phyloP scores from a whole-genome alignment of 2,797 vertebrate genomes.

The Dendrocincla tyrannina region DNA sequence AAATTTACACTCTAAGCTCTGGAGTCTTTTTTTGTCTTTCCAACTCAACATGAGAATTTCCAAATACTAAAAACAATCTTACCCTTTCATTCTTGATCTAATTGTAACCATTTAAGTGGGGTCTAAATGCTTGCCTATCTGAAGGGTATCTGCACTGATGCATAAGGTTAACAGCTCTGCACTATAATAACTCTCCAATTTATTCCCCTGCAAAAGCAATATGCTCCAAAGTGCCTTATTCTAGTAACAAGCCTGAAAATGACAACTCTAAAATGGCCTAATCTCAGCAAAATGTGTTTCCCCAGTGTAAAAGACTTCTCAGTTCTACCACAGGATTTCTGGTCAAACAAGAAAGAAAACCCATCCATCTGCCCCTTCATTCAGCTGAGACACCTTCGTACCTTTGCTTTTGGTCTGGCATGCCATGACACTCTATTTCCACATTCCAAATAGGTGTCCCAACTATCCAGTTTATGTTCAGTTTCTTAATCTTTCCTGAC shows the following conservation, averaged over 20 bases:
- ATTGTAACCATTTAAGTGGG: neutral
- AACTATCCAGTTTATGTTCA: neutral
- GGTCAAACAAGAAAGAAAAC: neutral
- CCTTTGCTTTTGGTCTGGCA: neutral
- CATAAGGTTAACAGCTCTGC: conserved; percentile 7
- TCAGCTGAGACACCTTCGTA: neutral
- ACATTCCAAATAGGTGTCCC: rapidly evolving
- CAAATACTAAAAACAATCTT: neutral
- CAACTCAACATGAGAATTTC: neutral
- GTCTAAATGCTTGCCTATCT: neutral
- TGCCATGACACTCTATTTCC: neutral
- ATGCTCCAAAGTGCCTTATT: neutral
- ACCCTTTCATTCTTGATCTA: neutral
- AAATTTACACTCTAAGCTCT: neutral
- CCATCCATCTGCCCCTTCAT: neutral
- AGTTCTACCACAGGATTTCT: neutral
- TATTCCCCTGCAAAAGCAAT: conserved; percentile 20
- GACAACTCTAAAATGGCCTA: neutral
- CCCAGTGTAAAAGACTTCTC: neutral
- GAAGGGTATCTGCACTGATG: neutral
- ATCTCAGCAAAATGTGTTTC: neutral
- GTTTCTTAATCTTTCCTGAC: neutral
- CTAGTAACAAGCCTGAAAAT: neutral
- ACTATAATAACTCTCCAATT: neutral
- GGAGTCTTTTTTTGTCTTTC: neutral